Evolutionary conservation across 2,113 vertebrate species (phyloP).

Genomic region (Lathamus discolor): DNA sequence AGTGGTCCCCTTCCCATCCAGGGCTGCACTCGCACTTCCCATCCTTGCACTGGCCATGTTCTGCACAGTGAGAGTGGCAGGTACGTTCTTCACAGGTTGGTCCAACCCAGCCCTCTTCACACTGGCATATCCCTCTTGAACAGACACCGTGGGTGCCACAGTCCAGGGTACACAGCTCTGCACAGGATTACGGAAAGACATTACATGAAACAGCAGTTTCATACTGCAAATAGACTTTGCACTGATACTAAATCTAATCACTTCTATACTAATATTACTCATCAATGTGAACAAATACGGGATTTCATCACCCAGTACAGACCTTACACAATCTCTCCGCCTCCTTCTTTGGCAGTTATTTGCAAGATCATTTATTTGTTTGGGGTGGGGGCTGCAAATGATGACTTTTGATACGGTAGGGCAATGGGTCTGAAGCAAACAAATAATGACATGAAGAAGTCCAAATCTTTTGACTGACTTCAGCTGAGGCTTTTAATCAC

Average conservation of each 20-base stretch:
- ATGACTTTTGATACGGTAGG: neutral
- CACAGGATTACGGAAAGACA: neutral
- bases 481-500: neutral
- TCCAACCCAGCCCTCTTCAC: constrained; percentile 93
- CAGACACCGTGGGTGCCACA: constrained; percentile 93
- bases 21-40: constrained; percentile 96
- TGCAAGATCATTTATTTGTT: neutral
- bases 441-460: neutral
- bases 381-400: neutral
- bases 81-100: constrained; percentile 88
- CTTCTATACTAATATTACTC: neutral
- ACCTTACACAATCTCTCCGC: neutral
- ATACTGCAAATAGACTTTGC: neutral
- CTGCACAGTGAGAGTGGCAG: constrained; percentile 90
- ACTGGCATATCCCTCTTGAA: constrained; percentile 89
- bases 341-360: neutral
- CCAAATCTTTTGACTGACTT: fast-evolving
- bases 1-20: constrained; percentile 98
- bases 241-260: neutral
- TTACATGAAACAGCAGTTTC: neutral
- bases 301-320: neutral
- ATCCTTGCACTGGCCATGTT: constrained; percentile 94
- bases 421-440: neutral
- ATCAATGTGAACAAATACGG: fast-evolving
- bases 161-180: constrained; percentile 91